phyloP scores from a whole-genome alignment of 2,113 vertebrate species.

The Percopsis transmontana region DNA sequence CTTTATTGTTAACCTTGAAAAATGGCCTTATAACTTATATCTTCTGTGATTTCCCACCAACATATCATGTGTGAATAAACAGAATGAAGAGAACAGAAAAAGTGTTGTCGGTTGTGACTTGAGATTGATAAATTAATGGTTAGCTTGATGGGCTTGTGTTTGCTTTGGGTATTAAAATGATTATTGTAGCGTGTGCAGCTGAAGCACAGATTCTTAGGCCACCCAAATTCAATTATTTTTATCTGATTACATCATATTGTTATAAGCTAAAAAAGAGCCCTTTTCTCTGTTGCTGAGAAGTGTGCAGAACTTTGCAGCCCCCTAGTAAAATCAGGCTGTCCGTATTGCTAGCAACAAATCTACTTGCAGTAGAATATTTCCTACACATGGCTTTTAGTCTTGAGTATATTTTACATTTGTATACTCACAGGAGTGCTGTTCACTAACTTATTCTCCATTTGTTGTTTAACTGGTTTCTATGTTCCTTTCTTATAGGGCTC shows the following conservation, averaged over 20 bases:
- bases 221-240: constrained; percentile 32
- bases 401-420: constrained; percentile 30
- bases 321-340: constrained; percentile 56
- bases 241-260: constrained; percentile 50
- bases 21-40: too few species aligned
- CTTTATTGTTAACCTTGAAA: too few species aligned
- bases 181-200: neutral
- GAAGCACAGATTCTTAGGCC: constrained; percentile 12
- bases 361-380: constrained; percentile 43
- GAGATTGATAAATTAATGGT: too few species aligned
- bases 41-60: too few species aligned
- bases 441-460: constrained; percentile 14
- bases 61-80: too few species aligned
- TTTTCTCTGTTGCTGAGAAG: constrained; percentile 35
- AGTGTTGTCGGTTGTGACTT: too few species aligned
- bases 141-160: constrained; percentile 1
- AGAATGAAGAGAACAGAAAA: too few species aligned
- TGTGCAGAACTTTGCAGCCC: constrained; percentile 53
- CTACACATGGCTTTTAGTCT: constrained; percentile 39
- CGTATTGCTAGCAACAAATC: constrained; percentile 60
- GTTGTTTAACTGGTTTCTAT: neutral
- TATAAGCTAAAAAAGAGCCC: constrained; percentile 36
- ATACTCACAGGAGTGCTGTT: constrained; percentile 26
- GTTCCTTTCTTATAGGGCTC: neutral
- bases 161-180: constrained; percentile 3